These are phyloP conservation scores for Scleropages formosus DNA, from an alignment of 2,797 vertebrate species.

Conservation along the genomic window DNA sequence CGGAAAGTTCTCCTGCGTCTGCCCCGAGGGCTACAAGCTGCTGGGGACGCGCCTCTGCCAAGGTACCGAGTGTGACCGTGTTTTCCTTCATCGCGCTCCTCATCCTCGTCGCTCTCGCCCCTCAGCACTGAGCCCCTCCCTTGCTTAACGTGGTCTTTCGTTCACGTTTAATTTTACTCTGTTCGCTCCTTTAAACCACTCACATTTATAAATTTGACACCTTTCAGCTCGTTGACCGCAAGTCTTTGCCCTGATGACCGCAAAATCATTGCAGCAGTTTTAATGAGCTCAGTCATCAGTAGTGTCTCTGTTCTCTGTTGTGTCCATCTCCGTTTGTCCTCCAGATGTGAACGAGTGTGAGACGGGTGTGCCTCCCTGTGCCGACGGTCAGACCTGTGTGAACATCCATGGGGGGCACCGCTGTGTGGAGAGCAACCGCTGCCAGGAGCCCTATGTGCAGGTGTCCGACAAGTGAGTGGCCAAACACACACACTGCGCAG, in stretches of 20 bases:
- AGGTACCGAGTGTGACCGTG: constrained; percentile 60
- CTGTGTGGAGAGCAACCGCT: constrained; percentile 80
- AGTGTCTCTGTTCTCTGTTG: neutral
- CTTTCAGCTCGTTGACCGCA: too few relatives aligned
- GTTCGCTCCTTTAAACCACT: too few relatives aligned
- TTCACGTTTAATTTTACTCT: neutral
- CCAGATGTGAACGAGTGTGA: constrained; percentile 89
- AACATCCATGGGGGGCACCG: constrained; percentile 84
- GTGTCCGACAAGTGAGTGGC: constrained; percentile 85
- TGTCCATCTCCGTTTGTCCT: neutral
- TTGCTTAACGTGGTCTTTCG: neutral
- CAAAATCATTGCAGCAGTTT: neutral
- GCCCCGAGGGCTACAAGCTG: constrained; percentile 87
- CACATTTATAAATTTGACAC: neutral
- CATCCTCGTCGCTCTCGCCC: neutral
- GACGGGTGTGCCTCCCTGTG: constrained; percentile 75
- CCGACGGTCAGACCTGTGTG: constrained; percentile 78
- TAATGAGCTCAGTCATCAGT: neutral
- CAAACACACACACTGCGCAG: constrained; percentile 5
- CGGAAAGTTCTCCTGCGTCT: constrained; percentile 83
- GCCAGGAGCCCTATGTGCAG: constrained; percentile 83
- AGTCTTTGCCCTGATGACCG: neutral
- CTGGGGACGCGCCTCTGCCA: constrained; percentile 83
- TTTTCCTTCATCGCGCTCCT: neutral
- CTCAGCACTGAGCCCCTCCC: neutral